phyloP scores from a whole-genome alignment of 2,797 vertebrate species.

The Cephalopachus bancanus region DNA sequence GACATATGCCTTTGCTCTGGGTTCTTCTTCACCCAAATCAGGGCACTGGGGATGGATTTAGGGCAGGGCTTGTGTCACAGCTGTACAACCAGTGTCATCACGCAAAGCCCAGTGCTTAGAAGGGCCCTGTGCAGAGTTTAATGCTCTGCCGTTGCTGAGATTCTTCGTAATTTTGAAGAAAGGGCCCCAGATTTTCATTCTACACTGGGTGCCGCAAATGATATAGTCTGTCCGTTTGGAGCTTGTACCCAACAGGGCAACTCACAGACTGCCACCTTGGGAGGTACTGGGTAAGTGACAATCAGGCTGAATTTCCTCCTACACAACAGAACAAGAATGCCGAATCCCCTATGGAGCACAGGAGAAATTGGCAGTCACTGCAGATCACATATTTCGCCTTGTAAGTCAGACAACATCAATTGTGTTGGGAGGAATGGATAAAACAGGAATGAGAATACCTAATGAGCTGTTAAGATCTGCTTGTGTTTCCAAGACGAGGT shows the following conservation, averaged over 20 bases:
- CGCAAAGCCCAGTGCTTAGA: not conserved
- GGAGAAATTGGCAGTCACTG: constrained; percentile 54
- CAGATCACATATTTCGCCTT: constrained; percentile 48
- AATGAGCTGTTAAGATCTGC: constrained; percentile 18
- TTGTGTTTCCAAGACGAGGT: constrained; percentile 34
- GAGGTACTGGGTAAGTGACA: not conserved
- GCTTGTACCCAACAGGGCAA: constrained; percentile 62
- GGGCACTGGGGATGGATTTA: not conserved
- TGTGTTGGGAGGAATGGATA: not conserved
- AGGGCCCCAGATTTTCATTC: not conserved
- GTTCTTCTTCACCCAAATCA: not conserved
- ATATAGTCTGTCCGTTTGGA: not conserved
- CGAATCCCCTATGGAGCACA: constrained; percentile 7
- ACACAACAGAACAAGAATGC: not conserved
- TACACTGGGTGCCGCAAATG: not conserved
- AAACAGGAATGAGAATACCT: not conserved
- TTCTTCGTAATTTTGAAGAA: constrained; percentile 36
- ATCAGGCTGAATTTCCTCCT: constrained; percentile 44
- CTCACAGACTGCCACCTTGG: constrained; percentile 14
- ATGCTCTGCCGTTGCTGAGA: not conserved
- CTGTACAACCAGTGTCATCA: not conserved
- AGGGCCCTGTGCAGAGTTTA: not conserved
- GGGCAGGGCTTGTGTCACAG: not conserved
- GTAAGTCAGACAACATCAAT: constrained; percentile 41
- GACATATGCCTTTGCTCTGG: constrained; percentile 37